Base-by-base conservation (phyloP, 2,888 invertebrate genomes). In the Eupithecia tripunctaria region DNA sequence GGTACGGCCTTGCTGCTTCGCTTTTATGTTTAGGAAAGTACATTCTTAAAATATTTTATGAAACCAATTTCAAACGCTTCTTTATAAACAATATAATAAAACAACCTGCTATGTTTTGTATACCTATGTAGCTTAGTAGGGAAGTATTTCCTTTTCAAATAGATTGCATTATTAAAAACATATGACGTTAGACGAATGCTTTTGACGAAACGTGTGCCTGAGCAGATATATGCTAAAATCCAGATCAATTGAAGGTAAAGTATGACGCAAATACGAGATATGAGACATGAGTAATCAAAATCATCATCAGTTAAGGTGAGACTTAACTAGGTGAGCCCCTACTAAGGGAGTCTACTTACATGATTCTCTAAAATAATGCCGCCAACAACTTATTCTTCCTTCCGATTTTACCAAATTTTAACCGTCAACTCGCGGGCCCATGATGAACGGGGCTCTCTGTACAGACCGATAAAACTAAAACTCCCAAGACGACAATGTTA, bases 21-120 rank as follows among this genome's bases (percentile, higher is more conserved):
- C 75, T 78, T 80, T 74, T 74, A 80, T 77, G 70, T 76, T 56
- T 68, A 43, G 70, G 72, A 76, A 67, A 70, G 71, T 51, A 71
- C 73, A 60, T 68, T 72, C 12, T 47, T 36, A n/a, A 65, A 65
- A 59, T 56, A 41, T 64, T 64, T 29, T 59, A 66, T 59, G 43
- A 70, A 65, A 70, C 59, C 25, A 70, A 70, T 70, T 51, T 64
- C 14, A 59, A 70, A 65, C 41, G 56, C 41, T 70, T 36, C 27
- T 60, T 29, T 60, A 29, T 27, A 29, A 47, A 47, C 21, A 47
- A 47, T n/a, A 2, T 43, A 43, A 47, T n/a, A 2, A 18, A 43
- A 47, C 7, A n/a, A 51, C 47, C 8, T 21, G 21, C 21, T n/a
- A n/a, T 47, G 47, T 7, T 47, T n/a, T n/a, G 5, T 47, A n/a